Evolutionary conservation across 2,888 invertebrate species (phyloP), one percentile per base, ranked within the genome.

Genomic region (Meandrusa payeni): DNA sequence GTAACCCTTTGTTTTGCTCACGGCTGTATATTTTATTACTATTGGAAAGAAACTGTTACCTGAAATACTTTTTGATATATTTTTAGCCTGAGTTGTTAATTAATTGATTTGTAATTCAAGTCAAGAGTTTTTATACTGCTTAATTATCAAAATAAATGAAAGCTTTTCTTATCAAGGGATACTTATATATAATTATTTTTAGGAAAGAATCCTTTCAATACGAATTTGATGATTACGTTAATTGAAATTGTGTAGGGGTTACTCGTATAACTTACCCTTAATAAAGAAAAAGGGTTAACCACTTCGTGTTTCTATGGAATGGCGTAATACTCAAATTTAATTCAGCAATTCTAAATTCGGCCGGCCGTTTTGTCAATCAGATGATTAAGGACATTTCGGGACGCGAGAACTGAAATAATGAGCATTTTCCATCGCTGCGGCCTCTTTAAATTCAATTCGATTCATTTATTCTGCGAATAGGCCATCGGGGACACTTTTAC

Each of bases 361-460:
- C 6, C 26, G 29, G 24, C 11, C 29, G 37, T 26, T 38, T 37
- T 43, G 43, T 44, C 43, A 44, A 44, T 44, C 38, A 38, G 27
- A 44, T 29, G 38, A 38, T 44, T 44, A 38, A 38, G 38, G 29
- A 33, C 27, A 41, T 27, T 41, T 33, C 27, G 33, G 10, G 22
- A 31, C 11, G 42, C 29, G 36, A 29, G 29, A 12, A 38, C 27
- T 38, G 38, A 33, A 32, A 38, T 44, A 44, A 44, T 44, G 38
- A 44, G 37, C 42, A 37, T 37, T 44, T 44, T 38, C 43, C 42
- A 31, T 43, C 12, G 19, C 37, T 23, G 22, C 15, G 38, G 43
- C 13, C 43, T 38, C 31, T 26, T 42, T 33, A 44, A 31, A 44
- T 44, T 44, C 43, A 44, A 44, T 44, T 38, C 26, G 36, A 42